Evolutionary conservation across 2,888 invertebrate genomes (phyloP), one percentile per base, ranked within the genome.

Genomic region (Dinocampus coccinellae): DNA sequence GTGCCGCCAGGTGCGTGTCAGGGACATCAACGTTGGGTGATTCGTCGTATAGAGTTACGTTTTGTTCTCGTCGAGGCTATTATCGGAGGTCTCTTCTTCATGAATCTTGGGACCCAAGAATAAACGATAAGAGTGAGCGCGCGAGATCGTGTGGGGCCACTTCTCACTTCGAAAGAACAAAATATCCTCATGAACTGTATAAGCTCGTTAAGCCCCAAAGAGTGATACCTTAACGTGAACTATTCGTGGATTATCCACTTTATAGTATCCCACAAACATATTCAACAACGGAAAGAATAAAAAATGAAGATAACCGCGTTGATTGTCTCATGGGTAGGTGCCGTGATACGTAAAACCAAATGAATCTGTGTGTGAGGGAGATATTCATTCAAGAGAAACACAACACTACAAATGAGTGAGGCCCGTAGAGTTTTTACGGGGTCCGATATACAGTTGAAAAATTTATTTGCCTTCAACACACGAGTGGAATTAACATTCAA

Each of bases 11-110:
- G 82, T 86, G 84, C 83, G 82, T 69, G 69, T 76, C 82, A 76
- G 71, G 80, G 82, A 85, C 84, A 84, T 85, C 74, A 75, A 66
- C 72, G 29, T 57, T 69, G 68, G 71, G 64, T 73, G 84, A 85
- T 83, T 84, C 83, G 80, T 79, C 82, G 85, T 84, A 82, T 86
- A 86, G 80, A 81, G 84, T 86, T 85, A 86, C 86, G 79, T 80
- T 82, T 81, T 80, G 80, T 63, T 64, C 53, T 53, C 39, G 39
- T 47, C 39, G 64, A 64, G 64, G 63, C 57, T 64, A 70, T 64
- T 63, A 64, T 70, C 64, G 57, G 75, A 75, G 74, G 7, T n/a
- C 47, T n/a, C 16, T 47, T 52, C 34, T 66, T 39, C 58, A 67
- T 75, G 72, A 68, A 74, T 70, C 69, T 76, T 73, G 39, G 47